Conservation (phyloP, 1,140 invertebrate species). For the Brachionus angularis region DNA sequence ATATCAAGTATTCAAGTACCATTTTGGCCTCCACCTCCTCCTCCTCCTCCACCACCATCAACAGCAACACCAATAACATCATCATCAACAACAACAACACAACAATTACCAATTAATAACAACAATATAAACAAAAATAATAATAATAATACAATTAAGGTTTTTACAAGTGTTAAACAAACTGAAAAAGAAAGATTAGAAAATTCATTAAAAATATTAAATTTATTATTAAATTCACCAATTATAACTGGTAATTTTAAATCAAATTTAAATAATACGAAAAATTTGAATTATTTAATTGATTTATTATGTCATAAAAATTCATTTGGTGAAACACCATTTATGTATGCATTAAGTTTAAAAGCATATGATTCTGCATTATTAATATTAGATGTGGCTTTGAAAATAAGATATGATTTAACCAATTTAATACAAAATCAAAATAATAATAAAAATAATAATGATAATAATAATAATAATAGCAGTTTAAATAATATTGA, state of each 20-base stretch:
- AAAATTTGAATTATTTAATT: conserved; percentile 1
- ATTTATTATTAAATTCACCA: conserved; percentile 73
- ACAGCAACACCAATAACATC: no score
- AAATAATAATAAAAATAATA: no score
- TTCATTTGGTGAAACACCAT: conserved; percentile 88
- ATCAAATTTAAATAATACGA: conserved; percentile 13
- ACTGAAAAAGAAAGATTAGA: conserved; percentile 70
- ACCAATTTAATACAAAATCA: neutral
- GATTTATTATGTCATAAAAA: conserved; percentile 65
- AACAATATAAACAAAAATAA: no score
- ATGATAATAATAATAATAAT: no score
- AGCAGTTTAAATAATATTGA: no score
- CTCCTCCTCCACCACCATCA: neutral
- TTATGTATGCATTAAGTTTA: conserved; percentile 88
- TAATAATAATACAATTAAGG: no score
- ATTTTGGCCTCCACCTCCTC: conserved; percentile 28
- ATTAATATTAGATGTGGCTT: conserved; percentile 77
- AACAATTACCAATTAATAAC: no score
- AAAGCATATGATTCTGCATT: conserved; percentile 86
- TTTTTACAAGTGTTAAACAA: no score
- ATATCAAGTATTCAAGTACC: neutral
- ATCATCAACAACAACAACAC: no score
- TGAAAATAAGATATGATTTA: conserved; percentile 49
- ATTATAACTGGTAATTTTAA: conserved; percentile 61
- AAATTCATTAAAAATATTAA: conserved; percentile 77